phyloP scores from a whole-genome alignment of 2,888 invertebrate species.

The Parasteatoda lunata region DNA sequence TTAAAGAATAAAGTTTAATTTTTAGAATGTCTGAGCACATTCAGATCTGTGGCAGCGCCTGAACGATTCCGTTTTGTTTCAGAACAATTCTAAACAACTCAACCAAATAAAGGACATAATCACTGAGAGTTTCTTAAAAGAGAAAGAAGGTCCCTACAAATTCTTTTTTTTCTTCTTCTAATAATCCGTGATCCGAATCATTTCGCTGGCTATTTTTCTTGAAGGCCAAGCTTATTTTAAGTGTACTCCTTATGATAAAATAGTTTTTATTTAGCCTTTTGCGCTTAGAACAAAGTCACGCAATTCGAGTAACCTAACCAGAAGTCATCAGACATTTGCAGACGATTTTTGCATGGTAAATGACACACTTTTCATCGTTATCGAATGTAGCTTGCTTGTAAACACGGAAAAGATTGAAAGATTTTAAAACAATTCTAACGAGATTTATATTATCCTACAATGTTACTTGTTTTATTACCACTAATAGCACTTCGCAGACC shows the following conservation, averaged over 20 bases:
- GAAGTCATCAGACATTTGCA: not conserved
- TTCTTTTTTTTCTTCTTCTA: constrained; percentile 3
- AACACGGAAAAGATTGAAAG: not conserved
- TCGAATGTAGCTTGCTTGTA: not conserved
- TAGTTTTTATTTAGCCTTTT: constrained; percentile 1
- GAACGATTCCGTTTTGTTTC: not conserved
- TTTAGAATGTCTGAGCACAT: too few species aligned
- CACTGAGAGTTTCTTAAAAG: not conserved
- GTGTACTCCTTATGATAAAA: not conserved
- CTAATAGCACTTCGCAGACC: too few species aligned
- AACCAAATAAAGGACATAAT: not conserved
- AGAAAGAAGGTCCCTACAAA: not conserved
- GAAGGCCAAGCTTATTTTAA: constrained; percentile 38
- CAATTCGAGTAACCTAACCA: constrained; percentile 1
- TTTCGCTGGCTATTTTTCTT: constrained; percentile 9
- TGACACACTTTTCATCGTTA: constrained; percentile 15
- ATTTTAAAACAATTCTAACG: not conserved
- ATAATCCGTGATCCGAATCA: constrained; percentile 41
- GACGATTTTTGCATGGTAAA: constrained; percentile 4
- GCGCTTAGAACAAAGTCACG: constrained; percentile 25
- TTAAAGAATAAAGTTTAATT: too few species aligned
- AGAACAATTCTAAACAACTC: not conserved
- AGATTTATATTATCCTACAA: too few species aligned
- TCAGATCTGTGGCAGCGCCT: not conserved
- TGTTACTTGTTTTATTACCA: too few species aligned